Base-by-base conservation (phyloP, 2,797 vertebrate species). In the Malurus leucopterus region DNA sequence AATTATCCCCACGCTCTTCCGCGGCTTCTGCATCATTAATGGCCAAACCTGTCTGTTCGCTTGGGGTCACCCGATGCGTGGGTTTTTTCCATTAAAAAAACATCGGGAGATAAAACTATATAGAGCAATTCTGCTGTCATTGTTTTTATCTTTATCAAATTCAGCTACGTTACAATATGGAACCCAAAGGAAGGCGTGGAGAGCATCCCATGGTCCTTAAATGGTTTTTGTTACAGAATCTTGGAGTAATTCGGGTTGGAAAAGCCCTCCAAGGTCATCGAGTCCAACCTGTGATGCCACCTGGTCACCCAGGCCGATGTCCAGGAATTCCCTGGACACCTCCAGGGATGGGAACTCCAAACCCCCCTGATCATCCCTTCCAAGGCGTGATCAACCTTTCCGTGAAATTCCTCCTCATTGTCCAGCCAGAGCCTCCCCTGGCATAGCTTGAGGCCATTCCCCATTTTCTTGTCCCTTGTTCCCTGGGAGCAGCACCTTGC, bases 211-310 rank as follows among this genome's bases (percentile, higher is more conserved):
- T 24, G n/a, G 23, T 30, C 15, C 27, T 72, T 11, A 40, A 43
- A 40, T 6, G 30, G 3, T 8, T 83, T 78, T n/a, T 53, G 0
- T 40, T 1, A 12, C 6, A 24, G 15, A 41, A 62, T 4, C 7
- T 3, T 34, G 36, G 57, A 27, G 14, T 55, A 26, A 10, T n/a
- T 61, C 15, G 21, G 14, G 40, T 18, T 68, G 55, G 81, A 61
- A 84, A 75, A 61, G 1, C 3, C 8, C 6, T 54, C 14, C 30
- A 24, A 61, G 32, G 8, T 11, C 47, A 21, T 13, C n/a, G 1
- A 34, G 21, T 47, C 63, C 47, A 5, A 21, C 8, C 24, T 30
- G 32, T 29, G 13, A 6, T 0, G 0, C 5, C 34, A 19, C 0
- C 30, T 3, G 2, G 10, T 12, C 40, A 23, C 8, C 59, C 59